Evolutionary conservation across 2,888 invertebrate genomes (phyloP).

Genomic region (Parapristionchus giblindavisi): DNA sequence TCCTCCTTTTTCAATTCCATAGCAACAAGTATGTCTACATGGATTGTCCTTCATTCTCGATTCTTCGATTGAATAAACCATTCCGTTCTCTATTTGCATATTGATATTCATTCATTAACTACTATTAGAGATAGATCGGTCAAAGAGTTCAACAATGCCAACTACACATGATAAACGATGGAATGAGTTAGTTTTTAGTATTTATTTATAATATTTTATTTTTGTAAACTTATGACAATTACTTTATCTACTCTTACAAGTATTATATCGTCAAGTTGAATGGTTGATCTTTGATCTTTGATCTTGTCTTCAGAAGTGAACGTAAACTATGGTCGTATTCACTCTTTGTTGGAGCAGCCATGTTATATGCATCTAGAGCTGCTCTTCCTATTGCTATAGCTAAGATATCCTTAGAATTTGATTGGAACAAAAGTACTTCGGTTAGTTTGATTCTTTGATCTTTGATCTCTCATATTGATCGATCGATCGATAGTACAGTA

Average conservation of each 20-base stretch:
- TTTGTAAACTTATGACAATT: too few species aligned
- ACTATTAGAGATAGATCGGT: neutral
- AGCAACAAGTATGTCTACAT: slow-evolving; percentile 1
- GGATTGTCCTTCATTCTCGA: neutral
- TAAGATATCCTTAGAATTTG: slow-evolving; percentile 15
- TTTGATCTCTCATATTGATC: neutral
- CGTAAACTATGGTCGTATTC: slow-evolving; percentile 76
- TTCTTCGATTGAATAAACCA: too few species aligned
- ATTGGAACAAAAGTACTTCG: slow-evolving; percentile 27
- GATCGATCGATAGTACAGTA: too few species aligned
- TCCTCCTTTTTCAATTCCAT: neutral
- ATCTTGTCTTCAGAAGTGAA: slow-evolving; percentile 69
- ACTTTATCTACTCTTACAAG: too few species aligned
- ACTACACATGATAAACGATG: neutral
- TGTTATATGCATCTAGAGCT: slow-evolving; percentile 78
- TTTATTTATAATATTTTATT: too few species aligned
- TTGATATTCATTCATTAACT: neutral
- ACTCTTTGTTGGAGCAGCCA: slow-evolving; percentile 77
- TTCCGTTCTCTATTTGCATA: neutral
- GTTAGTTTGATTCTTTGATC: neutral
- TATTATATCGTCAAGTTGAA: too few species aligned
- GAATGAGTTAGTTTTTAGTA: slow-evolving; percentile 26
- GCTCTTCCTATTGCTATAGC: slow-evolving; percentile 75
- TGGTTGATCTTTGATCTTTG: neutral
- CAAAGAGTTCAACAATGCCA: neutral